These are phyloP conservation scores for Crotalus helleri DNA, from an alignment of 2,113 vertebrate species.

Conservation along the genomic window DNA sequence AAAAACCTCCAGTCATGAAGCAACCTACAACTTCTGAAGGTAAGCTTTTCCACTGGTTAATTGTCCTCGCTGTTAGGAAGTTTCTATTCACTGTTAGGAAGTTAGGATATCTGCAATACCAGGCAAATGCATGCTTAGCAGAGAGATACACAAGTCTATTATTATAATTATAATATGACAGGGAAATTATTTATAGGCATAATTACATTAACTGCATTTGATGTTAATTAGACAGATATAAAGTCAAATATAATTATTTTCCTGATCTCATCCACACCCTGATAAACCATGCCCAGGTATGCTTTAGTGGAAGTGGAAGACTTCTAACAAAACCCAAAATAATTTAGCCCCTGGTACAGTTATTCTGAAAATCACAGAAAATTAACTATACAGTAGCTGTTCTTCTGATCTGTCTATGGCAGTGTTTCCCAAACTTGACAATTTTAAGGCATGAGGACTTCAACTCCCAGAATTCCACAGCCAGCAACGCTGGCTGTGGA, in stretches of 20 bases:
- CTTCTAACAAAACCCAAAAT: conserved; percentile 41
- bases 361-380: background rate
- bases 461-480: no score
- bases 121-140: background rate
- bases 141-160: background rate
- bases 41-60: no score
- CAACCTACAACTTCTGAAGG: no score
- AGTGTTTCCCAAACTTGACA: no score
- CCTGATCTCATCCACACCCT: background rate
- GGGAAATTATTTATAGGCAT: background rate
- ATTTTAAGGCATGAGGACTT: no score
- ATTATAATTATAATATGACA: background rate
- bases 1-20: no score
- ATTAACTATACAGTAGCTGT: background rate
- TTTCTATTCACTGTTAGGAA: no score
- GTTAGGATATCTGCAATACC: background rate
- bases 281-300: background rate
- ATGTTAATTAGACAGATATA: background rate
- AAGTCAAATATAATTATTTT: background rate
- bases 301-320: conserved; percentile 22
- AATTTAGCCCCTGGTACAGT: no score
- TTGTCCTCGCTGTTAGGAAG: no score
- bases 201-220: background rate
- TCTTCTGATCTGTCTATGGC: background rate
- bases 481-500: no score